These are phyloP conservation scores for Lutraria rhynchaena DNA, from an alignment of 1,140 invertebrate species.

Conservation along the genomic window DNA sequence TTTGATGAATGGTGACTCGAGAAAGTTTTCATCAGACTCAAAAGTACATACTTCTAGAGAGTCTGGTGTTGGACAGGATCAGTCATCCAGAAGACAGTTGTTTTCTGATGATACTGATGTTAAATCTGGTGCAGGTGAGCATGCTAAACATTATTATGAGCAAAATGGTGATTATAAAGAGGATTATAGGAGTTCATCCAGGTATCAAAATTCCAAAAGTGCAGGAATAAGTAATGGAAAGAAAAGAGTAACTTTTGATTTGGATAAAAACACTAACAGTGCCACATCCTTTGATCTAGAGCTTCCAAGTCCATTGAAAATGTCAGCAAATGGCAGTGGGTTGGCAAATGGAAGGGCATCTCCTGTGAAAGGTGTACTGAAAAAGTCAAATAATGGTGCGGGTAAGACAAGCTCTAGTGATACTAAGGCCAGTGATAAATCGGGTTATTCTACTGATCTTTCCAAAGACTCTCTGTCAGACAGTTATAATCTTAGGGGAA, in stretches of 20 bases:
- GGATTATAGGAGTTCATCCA: constrained; percentile 45
- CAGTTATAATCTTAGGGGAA: constrained; percentile 42
- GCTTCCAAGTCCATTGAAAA: constrained; percentile 73
- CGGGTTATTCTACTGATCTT: constrained; percentile 47
- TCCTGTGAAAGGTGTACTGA: constrained; percentile 69
- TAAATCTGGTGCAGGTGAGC: constrained; percentile 64
- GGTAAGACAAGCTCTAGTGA: constrained; percentile 44
- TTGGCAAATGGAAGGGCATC: constrained; percentile 50
- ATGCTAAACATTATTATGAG: constrained; percentile 59
- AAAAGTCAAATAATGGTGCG: constrained; percentile 60
- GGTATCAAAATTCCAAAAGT: constrained; percentile 52
- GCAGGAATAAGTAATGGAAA: constrained; percentile 54
- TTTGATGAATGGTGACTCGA: constrained; percentile 44
- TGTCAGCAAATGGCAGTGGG: constrained; percentile 55
- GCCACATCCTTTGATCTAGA: constrained; percentile 76
- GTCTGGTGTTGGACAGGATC: constrained; percentile 30
- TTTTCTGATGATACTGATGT: constrained; percentile 46
- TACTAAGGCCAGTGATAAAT: constrained; percentile 61
- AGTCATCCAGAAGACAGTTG: constrained; percentile 51
- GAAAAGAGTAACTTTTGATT: constrained; percentile 73
- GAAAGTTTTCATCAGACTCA: constrained; percentile 45
- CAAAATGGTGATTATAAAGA: constrained; percentile 57
- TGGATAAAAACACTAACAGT: constrained; percentile 62
- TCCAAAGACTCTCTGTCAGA: constrained; percentile 46
- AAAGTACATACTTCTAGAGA: constrained; percentile 36